A percentile compares a stretch with the other conserved stretches of the same genome.
phyloP scores from a whole-genome alignment of 2,888 invertebrate genomes.

The Orgyia antiqua region DNA sequence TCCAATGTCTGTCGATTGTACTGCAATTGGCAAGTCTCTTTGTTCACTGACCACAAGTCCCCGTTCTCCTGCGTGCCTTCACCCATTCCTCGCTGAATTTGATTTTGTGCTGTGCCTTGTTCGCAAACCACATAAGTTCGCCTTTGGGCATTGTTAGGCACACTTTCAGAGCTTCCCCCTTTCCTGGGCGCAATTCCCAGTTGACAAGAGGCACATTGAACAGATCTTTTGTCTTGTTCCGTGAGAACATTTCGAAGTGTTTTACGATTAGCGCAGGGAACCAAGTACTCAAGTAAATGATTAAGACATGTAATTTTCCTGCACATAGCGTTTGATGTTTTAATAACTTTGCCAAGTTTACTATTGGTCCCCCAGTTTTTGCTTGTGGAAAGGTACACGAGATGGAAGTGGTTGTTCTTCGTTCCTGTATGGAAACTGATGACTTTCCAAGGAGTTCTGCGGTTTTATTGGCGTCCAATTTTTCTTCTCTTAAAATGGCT shows the following conservation, averaged over 20 bases:
- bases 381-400: slow-evolving; percentile 6
- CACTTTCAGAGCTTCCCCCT: background rate
- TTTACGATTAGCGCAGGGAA: background rate
- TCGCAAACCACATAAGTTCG: background rate
- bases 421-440: slow-evolving; percentile 3
- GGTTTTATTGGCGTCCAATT: slow-evolving; percentile 1
- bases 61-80: background rate
- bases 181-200: slow-evolving; percentile 1
- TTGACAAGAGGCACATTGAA: background rate
- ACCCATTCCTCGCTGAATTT: background rate
- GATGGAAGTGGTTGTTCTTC: background rate
- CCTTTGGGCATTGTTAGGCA: background rate
- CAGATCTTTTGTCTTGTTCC: slow-evolving; percentile 1
- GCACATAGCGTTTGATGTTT: background rate
- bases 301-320: slow-evolving; percentile 3
- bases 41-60: background rate
- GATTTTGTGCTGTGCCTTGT: slow-evolving; percentile 4
- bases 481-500: too few species aligned
- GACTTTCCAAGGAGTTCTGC: slow-evolving; percentile 2
- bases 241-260: slow-evolving; percentile 3
- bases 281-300: slow-evolving; percentile 3
- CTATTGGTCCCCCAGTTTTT: slow-evolving; percentile 5
- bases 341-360: slow-evolving; percentile 4
- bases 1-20: background rate
- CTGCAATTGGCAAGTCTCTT: background rate